These are phyloP conservation scores for Hoplostethus mediterraneus DNA, from an alignment of 2,797 vertebrate genomes.

Conservation along the genomic window DNA sequence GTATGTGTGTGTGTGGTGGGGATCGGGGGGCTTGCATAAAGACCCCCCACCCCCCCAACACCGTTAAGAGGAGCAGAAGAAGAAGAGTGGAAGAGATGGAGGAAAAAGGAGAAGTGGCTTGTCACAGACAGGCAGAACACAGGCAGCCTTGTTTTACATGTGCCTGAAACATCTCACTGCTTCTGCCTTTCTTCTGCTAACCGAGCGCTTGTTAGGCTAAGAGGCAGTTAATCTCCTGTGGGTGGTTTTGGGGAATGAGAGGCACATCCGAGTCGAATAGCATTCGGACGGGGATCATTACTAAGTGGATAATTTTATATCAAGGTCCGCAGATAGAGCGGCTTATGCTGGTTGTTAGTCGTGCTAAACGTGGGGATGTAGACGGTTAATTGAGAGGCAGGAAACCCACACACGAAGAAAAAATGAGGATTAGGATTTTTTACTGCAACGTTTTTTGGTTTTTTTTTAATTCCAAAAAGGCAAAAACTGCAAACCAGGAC, in stretches of 20 bases:
- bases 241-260: conserved; percentile 40
- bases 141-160: conserved; percentile 66
- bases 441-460: too few relatives aligned
- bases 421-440: too few relatives aligned
- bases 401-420: too few relatives aligned
- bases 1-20: conserved; percentile 40
- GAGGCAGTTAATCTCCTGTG: conserved; percentile 29
- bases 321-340: conserved; percentile 17
- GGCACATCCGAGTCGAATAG: conserved; percentile 41
- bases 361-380: neutral
- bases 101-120: conserved; percentile 39
- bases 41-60: conserved; percentile 59
- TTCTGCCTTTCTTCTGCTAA: conserved; percentile 51
- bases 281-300: conserved; percentile 41
- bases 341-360: neutral
- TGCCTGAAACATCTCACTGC: conserved; percentile 55
- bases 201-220: conserved; percentile 44
- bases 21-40: conserved; percentile 58
- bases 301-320: conserved; percentile 24
- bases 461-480: too few relatives aligned
- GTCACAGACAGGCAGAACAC: conserved; percentile 55
- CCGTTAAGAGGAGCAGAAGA: conserved; percentile 59
- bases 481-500: too few relatives aligned
- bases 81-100: conserved; percentile 48
- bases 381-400: neutral